Percentiles rank a stretch among this genome's conserved stretches.
Conservation (phyloP, 2,113 vertebrate genomes). For the Daphoenositta chrysoptera region DNA sequence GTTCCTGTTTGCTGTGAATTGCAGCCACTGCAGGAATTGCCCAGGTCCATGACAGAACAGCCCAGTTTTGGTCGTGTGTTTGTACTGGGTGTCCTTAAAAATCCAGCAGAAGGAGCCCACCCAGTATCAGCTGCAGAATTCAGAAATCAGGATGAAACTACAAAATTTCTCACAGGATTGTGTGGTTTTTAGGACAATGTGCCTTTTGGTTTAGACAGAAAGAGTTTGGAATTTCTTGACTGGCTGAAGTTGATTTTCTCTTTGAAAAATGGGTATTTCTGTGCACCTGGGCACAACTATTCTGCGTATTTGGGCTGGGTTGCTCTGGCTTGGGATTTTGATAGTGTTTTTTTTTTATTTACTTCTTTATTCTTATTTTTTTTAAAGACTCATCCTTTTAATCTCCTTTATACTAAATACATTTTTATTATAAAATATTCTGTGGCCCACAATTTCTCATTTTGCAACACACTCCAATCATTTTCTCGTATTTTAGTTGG, state of each 20-base stretch:
- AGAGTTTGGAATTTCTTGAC: background rate
- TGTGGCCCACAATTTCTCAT: background rate
- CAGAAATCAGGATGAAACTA: background rate
- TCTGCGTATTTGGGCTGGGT: background rate
- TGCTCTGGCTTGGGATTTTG: background rate
- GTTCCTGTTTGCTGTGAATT: background rate
- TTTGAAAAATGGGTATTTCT: background rate
- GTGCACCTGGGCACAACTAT: background rate
- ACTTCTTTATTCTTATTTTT: background rate
- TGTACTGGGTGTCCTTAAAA: background rate
- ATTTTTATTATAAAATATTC: background rate
- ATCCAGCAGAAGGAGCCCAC: background rate
- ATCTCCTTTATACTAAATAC: background rate
- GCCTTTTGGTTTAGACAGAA: background rate
- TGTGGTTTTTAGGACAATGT: background rate
- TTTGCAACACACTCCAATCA: fast-evolving
- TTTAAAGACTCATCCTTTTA: background rate
- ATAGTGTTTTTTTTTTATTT: no score
- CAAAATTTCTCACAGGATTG: background rate
- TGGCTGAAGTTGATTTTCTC: background rate
- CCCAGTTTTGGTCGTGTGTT: fast-evolving
- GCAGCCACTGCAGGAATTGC: background rate
- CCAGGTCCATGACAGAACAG: background rate
- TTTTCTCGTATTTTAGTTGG: background rate
- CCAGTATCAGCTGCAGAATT: fast-evolving